phyloP scores from a whole-genome alignment of 2,797 vertebrate species.

The Oryzias sinensis region DNA sequence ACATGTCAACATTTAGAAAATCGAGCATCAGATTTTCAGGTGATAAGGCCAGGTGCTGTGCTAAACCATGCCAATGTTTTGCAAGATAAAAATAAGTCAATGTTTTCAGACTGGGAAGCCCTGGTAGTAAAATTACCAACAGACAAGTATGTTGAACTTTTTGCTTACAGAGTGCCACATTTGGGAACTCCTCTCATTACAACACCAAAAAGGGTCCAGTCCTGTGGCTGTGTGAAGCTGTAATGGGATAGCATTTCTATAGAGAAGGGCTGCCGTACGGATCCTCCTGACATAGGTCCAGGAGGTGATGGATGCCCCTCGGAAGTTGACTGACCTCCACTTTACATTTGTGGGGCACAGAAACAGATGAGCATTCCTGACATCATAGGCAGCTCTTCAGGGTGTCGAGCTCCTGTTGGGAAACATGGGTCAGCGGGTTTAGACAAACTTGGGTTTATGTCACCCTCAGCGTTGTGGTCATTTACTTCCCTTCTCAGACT shows the following conservation, averaged over 20 bases:
- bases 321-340: constrained; percentile 9
- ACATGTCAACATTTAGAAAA: not conserved
- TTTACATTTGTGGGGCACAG: constrained; percentile 7
- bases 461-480: not conserved
- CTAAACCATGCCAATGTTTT: not conserved
- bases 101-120: no score
- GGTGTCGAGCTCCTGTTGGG: constrained; percentile 3
- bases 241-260: no score
- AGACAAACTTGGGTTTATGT: constrained; percentile 1
- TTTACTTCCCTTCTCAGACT: not conserved
- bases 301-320: constrained; percentile 8
- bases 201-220: no score
- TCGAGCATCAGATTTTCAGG: not conserved
- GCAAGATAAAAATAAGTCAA: not conserved
- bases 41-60: not conserved
- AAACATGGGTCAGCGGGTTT: constrained; percentile 8
- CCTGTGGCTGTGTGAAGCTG: no score
- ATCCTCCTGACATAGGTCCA: not conserved
- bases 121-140: no score
- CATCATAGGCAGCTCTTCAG: not conserved
- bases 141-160: no score
- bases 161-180: no score
- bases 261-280: no score
- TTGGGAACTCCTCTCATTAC: no score
- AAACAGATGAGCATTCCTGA: constrained; percentile 6